Base-by-base conservation (phyloP, 1,140 invertebrate species). In the Lepidotrigona ventralis region DNA sequence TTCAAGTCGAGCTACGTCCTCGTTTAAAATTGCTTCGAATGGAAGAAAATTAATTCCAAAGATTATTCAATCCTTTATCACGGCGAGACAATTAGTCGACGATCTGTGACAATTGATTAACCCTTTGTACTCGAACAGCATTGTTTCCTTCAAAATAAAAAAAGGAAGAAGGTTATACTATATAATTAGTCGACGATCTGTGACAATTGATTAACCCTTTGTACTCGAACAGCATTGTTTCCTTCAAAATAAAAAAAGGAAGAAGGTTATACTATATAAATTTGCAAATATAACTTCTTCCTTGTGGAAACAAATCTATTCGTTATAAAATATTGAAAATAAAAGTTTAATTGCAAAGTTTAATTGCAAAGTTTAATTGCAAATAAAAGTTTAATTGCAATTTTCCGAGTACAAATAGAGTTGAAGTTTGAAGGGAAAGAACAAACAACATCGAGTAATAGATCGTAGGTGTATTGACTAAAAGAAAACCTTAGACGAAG, bases 371-470 rank as follows among this genome's bases (percentile, higher is more conserved):
- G n/a, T n/a, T n/a, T n/a, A n/a, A 46, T 46, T 8, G 39, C 0
- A 8, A 46, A 46, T 46, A 46, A 8, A 46, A 46, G 39, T 46
- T 46, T 8, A 46, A 8, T 8, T 46, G 39, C 0, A 14, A 60
- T 60, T 23, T 11, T 12, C 23, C 0, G 23, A 60, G 23, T 60
- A 23, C 23, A 60, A 60, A n/a, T 46, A 8, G n/a, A 15, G 21
- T 51, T 51, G 1, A 1, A 51, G 6, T 3, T 51, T 46, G 68
- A 71, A 51, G 54, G 53, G 78, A 68, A 33, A 72, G n/a, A 39
- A 54, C 3, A 51, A 26, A 70, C 33, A 73, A 70, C 33, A 73
- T 23, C 51, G 71, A 73, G 53, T 64, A 23, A 63, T 75, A 81
- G 79, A 74, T 66, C 60, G 51, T 56, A 74, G 70, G 23, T 66